These are phyloP conservation scores for Drosophila prolongata DNA, from an alignment of 2,888 invertebrate species.

Conservation along the genomic window DNA sequence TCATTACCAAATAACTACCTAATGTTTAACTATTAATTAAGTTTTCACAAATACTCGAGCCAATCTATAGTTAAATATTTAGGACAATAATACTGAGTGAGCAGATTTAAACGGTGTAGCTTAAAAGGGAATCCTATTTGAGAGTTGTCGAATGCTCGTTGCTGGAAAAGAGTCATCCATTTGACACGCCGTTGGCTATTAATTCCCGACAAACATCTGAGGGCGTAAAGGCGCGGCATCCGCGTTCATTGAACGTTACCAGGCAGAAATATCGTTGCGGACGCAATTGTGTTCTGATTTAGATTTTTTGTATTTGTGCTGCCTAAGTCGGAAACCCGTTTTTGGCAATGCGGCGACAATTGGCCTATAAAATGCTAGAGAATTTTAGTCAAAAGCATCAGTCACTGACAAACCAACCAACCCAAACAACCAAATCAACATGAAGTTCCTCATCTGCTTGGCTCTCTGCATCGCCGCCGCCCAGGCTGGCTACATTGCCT, in stretches of 20 bases:
- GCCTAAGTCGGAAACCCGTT: slow-evolving; percentile 65
- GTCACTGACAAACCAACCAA: slow-evolving; percentile 51
- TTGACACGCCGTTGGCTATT: slow-evolving; percentile 63
- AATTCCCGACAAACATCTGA: slow-evolving; percentile 56
- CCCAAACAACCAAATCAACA: slow-evolving; percentile 47
- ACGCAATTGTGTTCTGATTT: slow-evolving; percentile 70
- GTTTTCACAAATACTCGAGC: slow-evolving; percentile 12
- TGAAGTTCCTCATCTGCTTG: slow-evolving; percentile 81
- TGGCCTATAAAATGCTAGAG: slow-evolving; percentile 49
- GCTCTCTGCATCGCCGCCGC: slow-evolving; percentile 78
- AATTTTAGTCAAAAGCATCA: slow-evolving; percentile 65
- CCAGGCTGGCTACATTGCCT: slow-evolving; percentile 72
- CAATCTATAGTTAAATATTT: neutral
- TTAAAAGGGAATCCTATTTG: neutral
- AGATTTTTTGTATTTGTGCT: slow-evolving; percentile 36
- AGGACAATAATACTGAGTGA: slow-evolving; percentile 5
- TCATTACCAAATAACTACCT: slow-evolving; percentile 17
- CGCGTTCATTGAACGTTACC: slow-evolving; percentile 74
- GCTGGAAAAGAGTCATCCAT: slow-evolving; percentile 65
- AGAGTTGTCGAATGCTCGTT: slow-evolving; percentile 45
- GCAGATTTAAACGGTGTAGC: neutral
- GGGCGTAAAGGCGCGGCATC: slow-evolving; percentile 50
- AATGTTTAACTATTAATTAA: slow-evolving; percentile 16
- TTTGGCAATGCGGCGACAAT: slow-evolving; percentile 33
- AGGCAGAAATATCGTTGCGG: slow-evolving; percentile 47